Percentiles rank a stretch among this genome's conserved stretches.
Evolutionary conservation across 2,113 vertebrate genomes (phyloP).

Genomic region (Rhabdomys dilectus): DNA sequence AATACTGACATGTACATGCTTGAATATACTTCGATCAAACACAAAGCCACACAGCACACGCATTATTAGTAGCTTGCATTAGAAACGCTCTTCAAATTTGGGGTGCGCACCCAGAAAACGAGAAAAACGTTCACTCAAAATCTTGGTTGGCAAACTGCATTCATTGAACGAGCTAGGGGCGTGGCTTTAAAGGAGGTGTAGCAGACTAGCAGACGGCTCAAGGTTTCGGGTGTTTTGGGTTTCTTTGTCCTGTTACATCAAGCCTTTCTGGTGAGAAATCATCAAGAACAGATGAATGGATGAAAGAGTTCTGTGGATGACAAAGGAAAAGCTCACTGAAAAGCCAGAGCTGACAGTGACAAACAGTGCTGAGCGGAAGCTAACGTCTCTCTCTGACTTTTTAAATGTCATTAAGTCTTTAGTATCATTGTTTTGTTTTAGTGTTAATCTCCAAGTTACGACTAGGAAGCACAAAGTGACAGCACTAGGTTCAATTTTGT

Average conservation of each 20-base stretch:
- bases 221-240: slow-evolving; percentile 39
- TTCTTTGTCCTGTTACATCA: slow-evolving; percentile 51
- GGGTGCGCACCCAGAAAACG: slow-evolving; percentile 27
- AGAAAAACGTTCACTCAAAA: slow-evolving; percentile 22
- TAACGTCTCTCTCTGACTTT: background rate
- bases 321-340: background rate
- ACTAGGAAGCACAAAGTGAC: background rate
- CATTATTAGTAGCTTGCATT: background rate
- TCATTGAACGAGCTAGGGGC: slow-evolving; percentile 51
- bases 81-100: slow-evolving; percentile 39
- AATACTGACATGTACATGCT: background rate
- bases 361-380: background rate
- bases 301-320: background rate
- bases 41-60: background rate
- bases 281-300: slow-evolving; percentile 23
- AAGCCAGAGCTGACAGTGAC: background rate
- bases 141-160: slow-evolving; percentile 23
- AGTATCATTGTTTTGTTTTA: slow-evolving; percentile 7
- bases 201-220: background rate
- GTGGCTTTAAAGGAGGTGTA: slow-evolving; percentile 42
- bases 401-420: background rate
- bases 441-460: slow-evolving; percentile 13
- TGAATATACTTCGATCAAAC: background rate
- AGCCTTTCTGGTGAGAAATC: slow-evolving; percentile 18
- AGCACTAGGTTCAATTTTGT: background rate